phyloP scores from a whole-genome alignment of 2,888 invertebrate species.

The Dromius quadrimaculatus region DNA sequence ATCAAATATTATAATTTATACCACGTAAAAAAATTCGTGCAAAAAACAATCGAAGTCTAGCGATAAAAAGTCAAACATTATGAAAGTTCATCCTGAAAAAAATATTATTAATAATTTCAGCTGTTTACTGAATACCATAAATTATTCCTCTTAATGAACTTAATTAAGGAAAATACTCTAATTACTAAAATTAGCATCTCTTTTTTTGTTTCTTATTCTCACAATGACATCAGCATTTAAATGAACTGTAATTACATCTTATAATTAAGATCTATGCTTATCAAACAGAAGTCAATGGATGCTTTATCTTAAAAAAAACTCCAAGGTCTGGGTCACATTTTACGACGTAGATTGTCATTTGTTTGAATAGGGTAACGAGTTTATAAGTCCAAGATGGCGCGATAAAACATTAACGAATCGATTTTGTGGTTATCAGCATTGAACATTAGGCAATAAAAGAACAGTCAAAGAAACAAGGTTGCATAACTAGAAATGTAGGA shows the following conservation, averaged over 20 bases:
- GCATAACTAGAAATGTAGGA: too few relatives aligned
- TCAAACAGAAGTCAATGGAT: neutral
- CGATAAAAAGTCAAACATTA: too few relatives aligned
- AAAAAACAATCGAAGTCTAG: too few relatives aligned
- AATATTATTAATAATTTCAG: too few relatives aligned
- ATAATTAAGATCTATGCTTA: neutral
- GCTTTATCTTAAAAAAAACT: neutral
- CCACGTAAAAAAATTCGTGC: too few relatives aligned
- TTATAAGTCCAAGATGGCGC: neutral
- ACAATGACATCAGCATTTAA: conserved; percentile 15
- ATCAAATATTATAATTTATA: too few relatives aligned
- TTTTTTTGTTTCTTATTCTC: neutral
- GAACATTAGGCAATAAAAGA: neutral
- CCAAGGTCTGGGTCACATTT: conserved; percentile 14
- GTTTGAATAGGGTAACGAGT: neutral
- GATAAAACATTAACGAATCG: conserved; percentile 1
- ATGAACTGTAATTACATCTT: conserved; percentile 3
- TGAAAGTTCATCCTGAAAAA: too few relatives aligned
- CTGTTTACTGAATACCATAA: too few relatives aligned
- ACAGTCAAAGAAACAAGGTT: too few relatives aligned
- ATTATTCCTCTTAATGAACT: too few relatives aligned
- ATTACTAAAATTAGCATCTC: conserved; percentile 4
- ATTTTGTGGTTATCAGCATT: neutral
- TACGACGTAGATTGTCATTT: conserved; percentile 21
- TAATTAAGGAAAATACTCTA: too few relatives aligned